Percentiles rank a stretch among this genome's conserved stretches.
Conservation (phyloP, 2,888 invertebrate species). For the Rotaria socialis region DNA sequence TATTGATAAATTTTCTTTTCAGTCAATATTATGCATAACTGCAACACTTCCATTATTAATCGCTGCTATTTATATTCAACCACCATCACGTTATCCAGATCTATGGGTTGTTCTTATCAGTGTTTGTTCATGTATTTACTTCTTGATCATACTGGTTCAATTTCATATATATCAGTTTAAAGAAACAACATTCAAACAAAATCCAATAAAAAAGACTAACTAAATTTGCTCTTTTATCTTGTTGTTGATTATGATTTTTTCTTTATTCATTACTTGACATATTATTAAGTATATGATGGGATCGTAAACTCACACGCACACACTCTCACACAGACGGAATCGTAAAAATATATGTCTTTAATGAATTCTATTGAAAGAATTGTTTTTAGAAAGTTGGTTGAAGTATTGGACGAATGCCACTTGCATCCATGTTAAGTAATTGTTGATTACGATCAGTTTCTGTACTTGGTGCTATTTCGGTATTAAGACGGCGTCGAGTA, state of each 20-base stretch:
- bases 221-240: neutral
- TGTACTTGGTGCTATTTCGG: conserved; percentile 51
- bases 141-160: neutral
- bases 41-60: conserved; percentile 67
- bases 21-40: conserved; percentile 63
- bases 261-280: neutral
- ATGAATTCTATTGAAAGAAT: neutral
- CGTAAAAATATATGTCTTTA: neutral
- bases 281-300: neutral
- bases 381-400: neutral
- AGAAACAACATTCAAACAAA: neutral
- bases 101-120: conserved; percentile 76
- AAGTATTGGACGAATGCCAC: conserved; percentile 38
- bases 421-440: conserved; percentile 55
- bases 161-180: conserved; percentile 43
- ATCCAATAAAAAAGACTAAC: neutral
- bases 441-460: conserved; percentile 53
- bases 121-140: conserved; percentile 69
- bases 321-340: neutral
- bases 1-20: conserved; percentile 47
- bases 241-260: too few species aligned
- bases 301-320: neutral
- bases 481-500: conserved; percentile 55
- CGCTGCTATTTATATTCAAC: conserved; percentile 64
- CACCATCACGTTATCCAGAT: conserved; percentile 75